Conservation (phyloP, 2,797 vertebrate species). For the Anguilla anguilla region DNA sequence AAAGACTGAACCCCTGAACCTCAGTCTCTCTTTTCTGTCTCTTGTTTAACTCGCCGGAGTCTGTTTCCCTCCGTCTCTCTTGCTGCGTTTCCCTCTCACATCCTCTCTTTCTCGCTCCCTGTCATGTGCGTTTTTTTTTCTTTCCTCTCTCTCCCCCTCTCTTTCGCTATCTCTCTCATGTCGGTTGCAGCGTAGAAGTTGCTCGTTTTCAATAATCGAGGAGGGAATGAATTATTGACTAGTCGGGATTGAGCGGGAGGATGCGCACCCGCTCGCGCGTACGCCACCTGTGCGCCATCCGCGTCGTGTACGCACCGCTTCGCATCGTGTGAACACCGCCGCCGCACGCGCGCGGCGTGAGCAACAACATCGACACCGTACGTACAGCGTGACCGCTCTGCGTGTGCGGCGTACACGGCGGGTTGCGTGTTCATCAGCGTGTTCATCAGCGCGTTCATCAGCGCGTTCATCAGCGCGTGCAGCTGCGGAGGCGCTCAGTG, state of each 20-base stretch:
- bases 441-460: too few relatives aligned
- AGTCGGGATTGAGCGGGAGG: background rate
- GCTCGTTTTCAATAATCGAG: slow-evolving; percentile 15
- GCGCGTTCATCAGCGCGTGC: background rate
- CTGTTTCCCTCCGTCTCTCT: background rate
- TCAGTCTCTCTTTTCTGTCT: background rate
- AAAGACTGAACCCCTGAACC: background rate
- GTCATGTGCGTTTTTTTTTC: slow-evolving; percentile 16
- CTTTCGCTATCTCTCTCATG: slow-evolving; percentile 8
- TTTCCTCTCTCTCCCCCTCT: slow-evolving; percentile 12
- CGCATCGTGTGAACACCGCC: too few relatives aligned
- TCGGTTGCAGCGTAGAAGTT: background rate
- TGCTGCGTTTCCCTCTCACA: background rate
- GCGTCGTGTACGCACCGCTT: background rate
- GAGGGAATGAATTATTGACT: slow-evolving; percentile 4
- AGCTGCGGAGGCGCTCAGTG: background rate
- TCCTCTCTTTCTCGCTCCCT: slow-evolving; percentile 9
- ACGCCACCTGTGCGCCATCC: background rate
- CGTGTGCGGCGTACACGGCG: background rate
- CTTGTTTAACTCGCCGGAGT: background rate
- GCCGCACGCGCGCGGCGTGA: background rate
- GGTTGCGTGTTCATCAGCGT: too few relatives aligned
- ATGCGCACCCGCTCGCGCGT: background rate
- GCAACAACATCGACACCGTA: background rate
- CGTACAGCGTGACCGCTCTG: background rate